A percentile compares a stretch with the other conserved stretches of the same genome.
phyloP scores from a whole-genome alignment of 1,140 invertebrate species.

The Drosophila virilis region DNA sequence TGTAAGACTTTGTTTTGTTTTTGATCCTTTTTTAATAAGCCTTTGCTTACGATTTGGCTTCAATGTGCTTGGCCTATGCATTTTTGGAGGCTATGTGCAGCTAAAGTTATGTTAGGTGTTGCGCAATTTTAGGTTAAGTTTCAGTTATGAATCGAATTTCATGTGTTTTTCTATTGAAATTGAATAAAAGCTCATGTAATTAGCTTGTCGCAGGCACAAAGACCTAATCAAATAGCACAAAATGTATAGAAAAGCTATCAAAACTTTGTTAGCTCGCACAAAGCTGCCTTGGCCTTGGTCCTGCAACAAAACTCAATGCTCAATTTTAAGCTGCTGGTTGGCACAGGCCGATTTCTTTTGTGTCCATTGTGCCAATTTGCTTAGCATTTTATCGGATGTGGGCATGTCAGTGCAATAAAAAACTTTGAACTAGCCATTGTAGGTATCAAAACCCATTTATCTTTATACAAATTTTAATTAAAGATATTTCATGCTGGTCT shows the following conservation, averaged over 20 bases:
- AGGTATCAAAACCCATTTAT: slow-evolving; percentile 80
- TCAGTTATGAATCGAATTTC: slow-evolving; percentile 8
- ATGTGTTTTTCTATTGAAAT: slow-evolving; percentile 1
- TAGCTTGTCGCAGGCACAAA: slow-evolving; percentile 50
- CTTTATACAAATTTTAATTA: slow-evolving; percentile 82
- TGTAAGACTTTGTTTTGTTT: slow-evolving; percentile 30
- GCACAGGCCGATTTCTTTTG: slow-evolving; percentile 11
- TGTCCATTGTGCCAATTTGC: slow-evolving; percentile 72
- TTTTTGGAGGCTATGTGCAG: slow-evolving; percentile 2
- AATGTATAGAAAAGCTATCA: slow-evolving; percentile 62
- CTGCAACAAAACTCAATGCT: slow-evolving; percentile 54
- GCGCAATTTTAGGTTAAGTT: not conserved
- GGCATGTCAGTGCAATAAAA: slow-evolving; percentile 63
- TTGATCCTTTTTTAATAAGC: slow-evolving; percentile 23
- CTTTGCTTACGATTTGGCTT: slow-evolving; percentile 53
- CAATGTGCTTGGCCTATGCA: slow-evolving; percentile 43
- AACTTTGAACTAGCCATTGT: slow-evolving; percentile 63
- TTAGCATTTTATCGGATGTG: slow-evolving; percentile 58
- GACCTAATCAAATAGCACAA: slow-evolving; percentile 45
- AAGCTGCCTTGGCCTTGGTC: slow-evolving; percentile 46
- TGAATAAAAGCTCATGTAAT: slow-evolving; percentile 46
- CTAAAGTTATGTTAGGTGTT: slow-evolving; percentile 6
- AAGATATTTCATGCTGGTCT: slow-evolving; percentile 78
- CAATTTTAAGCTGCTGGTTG: slow-evolving; percentile 70
- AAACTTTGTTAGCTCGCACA: slow-evolving; percentile 67